Evolutionary conservation across 2,797 vertebrate genomes (phyloP).

Genomic region (Sebastes wilsoni): DNA sequence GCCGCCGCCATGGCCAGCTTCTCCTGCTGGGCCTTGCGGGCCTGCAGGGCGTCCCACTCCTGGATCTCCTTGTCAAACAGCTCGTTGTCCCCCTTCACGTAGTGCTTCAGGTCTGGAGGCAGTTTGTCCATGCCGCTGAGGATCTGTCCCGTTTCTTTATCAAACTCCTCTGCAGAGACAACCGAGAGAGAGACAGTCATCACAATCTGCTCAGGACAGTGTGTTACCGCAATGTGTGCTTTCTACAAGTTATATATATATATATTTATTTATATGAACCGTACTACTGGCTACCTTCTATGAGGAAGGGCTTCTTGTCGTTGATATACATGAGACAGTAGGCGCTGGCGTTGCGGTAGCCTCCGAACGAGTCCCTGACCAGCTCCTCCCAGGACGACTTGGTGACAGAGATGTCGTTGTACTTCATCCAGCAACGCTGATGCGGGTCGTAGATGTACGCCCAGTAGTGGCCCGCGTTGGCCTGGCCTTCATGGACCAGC

Average conservation of each 20-base stretch:
- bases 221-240: not conserved
- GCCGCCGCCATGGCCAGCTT: slow-evolving; percentile 86
- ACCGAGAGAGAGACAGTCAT: not conserved
- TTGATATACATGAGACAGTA: slow-evolving; percentile 99
- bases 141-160: slow-evolving; percentile 94
- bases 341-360: slow-evolving; percentile 97
- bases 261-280: not conserved
- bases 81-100: slow-evolving; percentile 94
- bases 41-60: slow-evolving; percentile 92
- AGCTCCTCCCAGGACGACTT: slow-evolving; percentile 98
- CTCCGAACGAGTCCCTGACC: slow-evolving; percentile 96
- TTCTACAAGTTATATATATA: not conserved
- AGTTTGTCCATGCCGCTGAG: slow-evolving; percentile 94
- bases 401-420: slow-evolving; percentile 97
- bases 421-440: slow-evolving; percentile 97
- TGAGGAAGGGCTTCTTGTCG: slow-evolving; percentile 95
- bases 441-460: slow-evolving; percentile 96
- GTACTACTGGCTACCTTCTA: slow-evolving; percentile 83
- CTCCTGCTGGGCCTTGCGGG: slow-evolving; percentile 91
- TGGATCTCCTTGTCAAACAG: slow-evolving; percentile 92
- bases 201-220: not conserved
- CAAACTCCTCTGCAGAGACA: slow-evolving; percentile 89
- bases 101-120: slow-evolving; percentile 93
- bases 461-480: slow-evolving; percentile 98
- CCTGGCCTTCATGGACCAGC: slow-evolving; percentile 97